phyloP scores from a whole-genome alignment of 2,888 invertebrate genomes.

The Piscicola geometra region DNA sequence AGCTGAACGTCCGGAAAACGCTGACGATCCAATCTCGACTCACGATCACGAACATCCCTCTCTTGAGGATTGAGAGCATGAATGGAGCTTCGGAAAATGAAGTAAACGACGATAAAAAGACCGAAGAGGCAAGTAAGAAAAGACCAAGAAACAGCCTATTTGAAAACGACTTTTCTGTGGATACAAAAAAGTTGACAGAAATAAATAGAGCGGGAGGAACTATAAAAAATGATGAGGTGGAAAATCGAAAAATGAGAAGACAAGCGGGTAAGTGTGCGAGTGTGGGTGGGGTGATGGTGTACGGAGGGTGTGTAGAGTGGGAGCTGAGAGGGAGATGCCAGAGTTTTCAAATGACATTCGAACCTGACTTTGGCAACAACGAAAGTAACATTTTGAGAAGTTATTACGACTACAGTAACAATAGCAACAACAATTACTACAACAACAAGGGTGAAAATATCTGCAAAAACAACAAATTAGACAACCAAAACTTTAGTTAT shows the following conservation, averaged over 20 bases:
- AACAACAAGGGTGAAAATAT: too few relatives aligned
- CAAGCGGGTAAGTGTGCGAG: not conserved
- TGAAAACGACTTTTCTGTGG: not conserved
- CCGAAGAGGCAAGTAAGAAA: not conserved
- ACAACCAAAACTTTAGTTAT: too few relatives aligned
- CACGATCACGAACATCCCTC: conserved; percentile 24
- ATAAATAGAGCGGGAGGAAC: not conserved
- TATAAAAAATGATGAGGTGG: too few relatives aligned
- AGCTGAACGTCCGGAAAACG: conserved; percentile 11
- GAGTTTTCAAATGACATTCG: not conserved
- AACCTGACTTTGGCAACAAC: too few relatives aligned
- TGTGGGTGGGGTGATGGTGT: not conserved
- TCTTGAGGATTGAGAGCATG: conserved; percentile 14
- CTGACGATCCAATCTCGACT: conserved; percentile 20
- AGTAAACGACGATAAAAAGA: not conserved
- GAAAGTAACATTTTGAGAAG: too few relatives aligned
- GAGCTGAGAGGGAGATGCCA: too few relatives aligned
- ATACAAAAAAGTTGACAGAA: not conserved
- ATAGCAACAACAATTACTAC: too few relatives aligned
- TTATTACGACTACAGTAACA: too few relatives aligned
- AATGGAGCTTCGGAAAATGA: not conserved
- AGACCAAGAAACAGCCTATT: not conserved
- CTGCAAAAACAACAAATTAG: too few relatives aligned
- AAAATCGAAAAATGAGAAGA: too few relatives aligned
- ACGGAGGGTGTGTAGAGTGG: conserved; percentile 3